Conservation (phyloP, 35 echinoderm and acorn worm species). For the Acanthaster planci region DNA sequence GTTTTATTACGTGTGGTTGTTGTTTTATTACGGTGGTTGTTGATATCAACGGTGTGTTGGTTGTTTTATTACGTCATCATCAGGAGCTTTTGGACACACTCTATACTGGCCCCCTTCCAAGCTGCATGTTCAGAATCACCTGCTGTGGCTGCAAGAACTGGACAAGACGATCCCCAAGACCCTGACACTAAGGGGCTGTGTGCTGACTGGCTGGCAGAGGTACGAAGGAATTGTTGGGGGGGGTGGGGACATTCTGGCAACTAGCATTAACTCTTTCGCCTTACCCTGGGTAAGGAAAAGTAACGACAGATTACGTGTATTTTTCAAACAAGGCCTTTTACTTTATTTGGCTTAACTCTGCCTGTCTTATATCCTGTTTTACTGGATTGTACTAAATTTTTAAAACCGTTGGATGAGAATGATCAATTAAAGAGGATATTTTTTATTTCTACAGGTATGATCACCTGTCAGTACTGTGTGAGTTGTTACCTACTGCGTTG, state of each 20-base stretch:
- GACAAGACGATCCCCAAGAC: conserved; percentile 40
- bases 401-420: too few species aligned
- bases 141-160: conserved; percentile 65
- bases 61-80: background rate
- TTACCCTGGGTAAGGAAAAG: too few species aligned
- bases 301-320: too few species aligned
- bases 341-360: too few species aligned
- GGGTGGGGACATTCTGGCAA: background rate
- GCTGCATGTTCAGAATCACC: conserved; percentile 76
- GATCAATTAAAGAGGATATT: too few species aligned
- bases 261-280: background rate
- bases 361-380: too few species aligned
- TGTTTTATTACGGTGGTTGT: too few species aligned
- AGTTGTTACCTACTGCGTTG: conserved; percentile 57
- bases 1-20: background rate
- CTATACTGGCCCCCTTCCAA: conserved; percentile 52
- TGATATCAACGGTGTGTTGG: background rate
- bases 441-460: conserved; percentile 62
- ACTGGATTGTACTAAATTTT: too few species aligned
- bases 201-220: conserved; percentile 91
- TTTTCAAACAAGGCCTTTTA: too few species aligned
- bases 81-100: conserved; percentile 76
- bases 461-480: conserved; percentile 55
- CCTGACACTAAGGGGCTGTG: conserved; percentile 62
- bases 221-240: background rate